A percentile compares a stretch with the other conserved stretches of the same genome.
Evolutionary conservation across 2,113 vertebrate genomes (phyloP).

Genomic region (Dromiciops gliroides): DNA sequence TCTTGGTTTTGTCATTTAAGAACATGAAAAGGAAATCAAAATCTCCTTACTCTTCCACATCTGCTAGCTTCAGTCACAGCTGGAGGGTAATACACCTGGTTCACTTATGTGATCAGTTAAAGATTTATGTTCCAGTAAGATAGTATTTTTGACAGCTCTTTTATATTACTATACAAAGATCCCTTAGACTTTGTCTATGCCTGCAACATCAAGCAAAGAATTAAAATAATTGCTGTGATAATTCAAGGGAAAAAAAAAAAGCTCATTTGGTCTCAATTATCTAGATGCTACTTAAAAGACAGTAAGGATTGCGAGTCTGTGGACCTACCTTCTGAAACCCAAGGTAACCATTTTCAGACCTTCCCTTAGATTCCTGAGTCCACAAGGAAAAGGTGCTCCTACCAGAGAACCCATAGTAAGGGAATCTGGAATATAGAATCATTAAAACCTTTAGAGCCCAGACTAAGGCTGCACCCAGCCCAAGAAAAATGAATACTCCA

Average conservation of each 20-base stretch:
- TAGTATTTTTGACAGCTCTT: not conserved
- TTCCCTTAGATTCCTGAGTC: not conserved
- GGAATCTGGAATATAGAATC: not conserved
- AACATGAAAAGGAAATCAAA: constrained; percentile 46
- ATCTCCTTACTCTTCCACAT: not conserved
- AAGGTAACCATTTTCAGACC: not conserved
- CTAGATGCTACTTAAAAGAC: not conserved
- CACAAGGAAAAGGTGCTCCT: not conserved
- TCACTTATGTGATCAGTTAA: not conserved
- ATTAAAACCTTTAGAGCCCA: not conserved
- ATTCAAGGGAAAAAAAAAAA: not conserved
- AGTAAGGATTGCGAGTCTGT: not conserved
- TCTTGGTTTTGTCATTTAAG: not conserved
- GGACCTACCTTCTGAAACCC: not conserved
- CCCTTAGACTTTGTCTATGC: constrained; percentile 41
- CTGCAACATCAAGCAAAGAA: constrained; percentile 21
- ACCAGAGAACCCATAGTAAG: not conserved
- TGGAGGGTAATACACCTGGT: not conserved
- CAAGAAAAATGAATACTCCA: not conserved
- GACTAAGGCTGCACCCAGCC: not conserved
- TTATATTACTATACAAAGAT: constrained; percentile 28
- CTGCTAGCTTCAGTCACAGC: not conserved
- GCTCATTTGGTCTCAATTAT: not conserved
- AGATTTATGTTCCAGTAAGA: not conserved
- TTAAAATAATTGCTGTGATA: constrained; percentile 48